A percentile compares a stretch with the other conserved stretches of the same genome.
Conservation (phyloP, 2,797 vertebrate species). For the Denticeps clupeoides region DNA sequence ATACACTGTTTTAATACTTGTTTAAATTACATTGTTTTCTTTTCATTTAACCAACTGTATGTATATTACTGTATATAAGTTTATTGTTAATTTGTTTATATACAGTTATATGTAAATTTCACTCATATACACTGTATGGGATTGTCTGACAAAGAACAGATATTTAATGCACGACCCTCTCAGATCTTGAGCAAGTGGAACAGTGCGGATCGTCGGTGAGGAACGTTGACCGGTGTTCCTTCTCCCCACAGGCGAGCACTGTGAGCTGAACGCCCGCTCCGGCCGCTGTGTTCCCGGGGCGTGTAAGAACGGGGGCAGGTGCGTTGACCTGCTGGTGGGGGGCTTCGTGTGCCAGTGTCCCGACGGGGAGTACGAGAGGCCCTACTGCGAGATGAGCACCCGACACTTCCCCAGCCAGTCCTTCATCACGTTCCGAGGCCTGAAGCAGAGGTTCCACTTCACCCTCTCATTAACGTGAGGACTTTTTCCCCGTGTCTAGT, state of each 20-base stretch:
- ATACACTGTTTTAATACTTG: no score
- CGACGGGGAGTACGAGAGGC: constrained; percentile 61
- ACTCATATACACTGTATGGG: no score
- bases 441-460: constrained; percentile 78
- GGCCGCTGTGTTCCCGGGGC: constrained; percentile 70
- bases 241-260: constrained; percentile 60
- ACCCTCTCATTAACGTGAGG: constrained; percentile 72
- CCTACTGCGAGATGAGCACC: constrained; percentile 73
- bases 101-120: no score
- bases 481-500: neutral
- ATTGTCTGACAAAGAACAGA: no score
- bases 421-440: constrained; percentile 77
- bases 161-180: no score
- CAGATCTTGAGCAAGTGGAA: no score
- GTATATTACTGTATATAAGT: no score
- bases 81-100: no score
- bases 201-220: no score
- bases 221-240: no score
- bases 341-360: constrained; percentile 78
- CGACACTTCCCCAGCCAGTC: constrained; percentile 72
- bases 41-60: no score
- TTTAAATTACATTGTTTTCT: no score
- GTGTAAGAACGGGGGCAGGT: constrained; percentile 74
- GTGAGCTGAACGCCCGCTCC: constrained; percentile 62
- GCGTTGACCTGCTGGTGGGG: constrained; percentile 74